Percentiles rank a stretch among this genome's conserved stretches.
These are phyloP conservation scores for Thrips palmi DNA, from an alignment of 1,140 invertebrate species.

Conservation along the genomic window DNA sequence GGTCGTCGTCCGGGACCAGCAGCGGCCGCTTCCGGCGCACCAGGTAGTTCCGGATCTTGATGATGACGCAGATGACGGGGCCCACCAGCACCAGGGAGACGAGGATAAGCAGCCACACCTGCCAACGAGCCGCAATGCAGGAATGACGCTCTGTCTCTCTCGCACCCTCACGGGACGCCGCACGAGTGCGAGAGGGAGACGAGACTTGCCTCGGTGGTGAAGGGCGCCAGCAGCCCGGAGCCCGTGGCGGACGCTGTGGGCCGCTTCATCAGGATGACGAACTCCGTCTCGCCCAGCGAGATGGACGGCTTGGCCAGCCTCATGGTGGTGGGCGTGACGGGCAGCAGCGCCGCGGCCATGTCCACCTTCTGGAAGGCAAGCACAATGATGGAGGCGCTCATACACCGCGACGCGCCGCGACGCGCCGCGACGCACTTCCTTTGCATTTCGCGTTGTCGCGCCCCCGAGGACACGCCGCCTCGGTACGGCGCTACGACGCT, in stretches of 20 bases:
- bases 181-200: background rate
- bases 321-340: constrained; percentile 36
- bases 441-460: too few relatives aligned
- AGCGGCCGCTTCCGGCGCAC: constrained; percentile 22
- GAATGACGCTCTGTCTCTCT: constrained; percentile 1
- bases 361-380: constrained; percentile 47
- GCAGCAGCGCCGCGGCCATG: constrained; percentile 55
- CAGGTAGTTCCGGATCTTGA: constrained; percentile 31
- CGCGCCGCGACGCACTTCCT: too few relatives aligned
- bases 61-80: constrained; percentile 56
- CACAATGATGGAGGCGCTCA: too few relatives aligned
- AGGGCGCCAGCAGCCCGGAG: constrained; percentile 62
- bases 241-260: constrained; percentile 63
- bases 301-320: constrained; percentile 39
- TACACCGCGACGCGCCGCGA: too few relatives aligned
- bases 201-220: constrained; percentile 31
- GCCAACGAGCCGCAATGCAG: constrained; percentile 11
- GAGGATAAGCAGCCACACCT: constrained; percentile 62
- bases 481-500: too few relatives aligned
- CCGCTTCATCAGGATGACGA: constrained; percentile 57
- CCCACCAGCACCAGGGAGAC: constrained; percentile 50
- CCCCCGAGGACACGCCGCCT: too few relatives aligned
- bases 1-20: constrained; percentile 27
- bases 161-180: background rate
- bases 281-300: constrained; percentile 47